A percentile compares a stretch with the other conserved stretches of the same genome.
Evolutionary conservation across 2,888 invertebrate species (phyloP).

Genomic region (Andrena trimmerana): DNA sequence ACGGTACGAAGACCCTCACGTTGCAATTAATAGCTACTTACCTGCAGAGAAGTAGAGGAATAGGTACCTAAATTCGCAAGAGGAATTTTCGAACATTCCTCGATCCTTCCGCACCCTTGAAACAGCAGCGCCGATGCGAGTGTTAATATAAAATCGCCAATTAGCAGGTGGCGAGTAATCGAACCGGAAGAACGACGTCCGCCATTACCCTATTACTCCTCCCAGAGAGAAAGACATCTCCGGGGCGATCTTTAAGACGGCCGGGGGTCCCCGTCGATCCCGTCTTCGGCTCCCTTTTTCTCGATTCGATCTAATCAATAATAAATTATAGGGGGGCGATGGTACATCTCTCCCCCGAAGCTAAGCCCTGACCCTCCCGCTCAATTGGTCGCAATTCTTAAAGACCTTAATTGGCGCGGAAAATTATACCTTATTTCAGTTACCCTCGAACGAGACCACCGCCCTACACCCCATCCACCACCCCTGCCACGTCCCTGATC

Average conservation of each 20-base stretch:
- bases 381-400: constrained; percentile 85
- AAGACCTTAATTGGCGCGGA: constrained; percentile 85
- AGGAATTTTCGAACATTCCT: no score
- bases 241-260: constrained; percentile 59
- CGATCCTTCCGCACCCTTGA: background rate
- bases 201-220: constrained; percentile 59
- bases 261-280: constrained; percentile 45
- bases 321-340: constrained; percentile 84
- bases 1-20: no score
- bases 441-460: constrained; percentile 71
- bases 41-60: no score
- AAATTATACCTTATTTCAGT: constrained; percentile 85
- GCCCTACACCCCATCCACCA: constrained; percentile 34
- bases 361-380: constrained; percentile 84
- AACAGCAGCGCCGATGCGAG: background rate
- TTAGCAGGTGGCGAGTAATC: constrained; percentile 59
- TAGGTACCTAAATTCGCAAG: no score
- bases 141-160: constrained; percentile 32
- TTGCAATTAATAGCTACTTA: no score
- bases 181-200: constrained; percentile 68
- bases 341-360: constrained; percentile 81
- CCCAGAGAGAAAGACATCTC: constrained; percentile 12
- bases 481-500: background rate
- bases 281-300: constrained; percentile 66
- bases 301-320: constrained; percentile 84